phyloP scores from a whole-genome alignment of 2,888 invertebrate genomes.

The Resseliella maxima region DNA sequence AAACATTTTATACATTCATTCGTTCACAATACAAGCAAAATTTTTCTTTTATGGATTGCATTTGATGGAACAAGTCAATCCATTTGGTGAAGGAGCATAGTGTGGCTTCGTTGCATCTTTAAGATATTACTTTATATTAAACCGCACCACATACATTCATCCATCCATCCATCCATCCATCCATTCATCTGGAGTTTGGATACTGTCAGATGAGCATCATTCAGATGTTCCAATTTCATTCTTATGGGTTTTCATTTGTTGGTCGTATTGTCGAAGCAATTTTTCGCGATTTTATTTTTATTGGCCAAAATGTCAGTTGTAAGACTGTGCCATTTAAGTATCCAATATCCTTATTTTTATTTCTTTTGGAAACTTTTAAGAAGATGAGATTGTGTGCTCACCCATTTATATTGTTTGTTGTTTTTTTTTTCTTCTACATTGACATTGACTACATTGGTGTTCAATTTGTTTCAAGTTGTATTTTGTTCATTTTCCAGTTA shows the following conservation, averaged over 20 bases:
- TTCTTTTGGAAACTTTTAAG: slow-evolving; percentile 12
- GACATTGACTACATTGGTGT: neutral
- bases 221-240: slow-evolving; percentile 28
- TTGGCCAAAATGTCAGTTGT: slow-evolving; percentile 3
- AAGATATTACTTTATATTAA: too few species aligned
- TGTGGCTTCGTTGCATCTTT: neutral
- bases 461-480: too few species aligned
- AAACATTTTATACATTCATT: neutral
- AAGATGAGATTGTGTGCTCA: slow-evolving; percentile 32
- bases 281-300: slow-evolving; percentile 51
- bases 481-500: neutral
- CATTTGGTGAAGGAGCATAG: neutral
- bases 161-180: too few species aligned
- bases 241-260: slow-evolving; percentile 25
- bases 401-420: neutral
- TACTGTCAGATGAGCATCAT: too few species aligned
- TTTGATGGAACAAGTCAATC: slow-evolving; percentile 18
- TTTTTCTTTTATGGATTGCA: slow-evolving; percentile 15
- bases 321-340: neutral
- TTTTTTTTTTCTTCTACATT: neutral
- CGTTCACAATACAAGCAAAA: neutral
- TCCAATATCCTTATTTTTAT: neutral
- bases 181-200: too few species aligned
- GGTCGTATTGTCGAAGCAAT: neutral
- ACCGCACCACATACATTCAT: too few species aligned